Percentiles rank a stretch among this genome's conserved stretches.
phyloP scores from a whole-genome alignment of 2,888 invertebrate genomes.

The Busseola fusca region DNA sequence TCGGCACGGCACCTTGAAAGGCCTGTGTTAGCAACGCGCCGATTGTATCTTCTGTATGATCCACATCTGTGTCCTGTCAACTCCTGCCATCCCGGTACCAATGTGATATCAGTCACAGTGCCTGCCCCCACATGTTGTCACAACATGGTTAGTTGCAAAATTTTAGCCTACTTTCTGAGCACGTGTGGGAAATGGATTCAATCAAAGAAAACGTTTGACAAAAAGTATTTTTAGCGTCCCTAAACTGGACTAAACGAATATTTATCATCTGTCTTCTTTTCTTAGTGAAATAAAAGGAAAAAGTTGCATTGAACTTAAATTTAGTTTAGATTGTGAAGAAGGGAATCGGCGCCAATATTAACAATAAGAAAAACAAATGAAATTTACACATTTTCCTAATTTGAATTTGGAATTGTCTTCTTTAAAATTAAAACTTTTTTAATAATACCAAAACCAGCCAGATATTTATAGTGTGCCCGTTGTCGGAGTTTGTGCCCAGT shows the following conservation, averaged over 20 bases:
- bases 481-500: background rate
- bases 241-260: too few species aligned
- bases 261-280: too few species aligned
- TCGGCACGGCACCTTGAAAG: constrained; percentile 54
- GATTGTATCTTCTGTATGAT: constrained; percentile 51
- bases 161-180: background rate
- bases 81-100: constrained; percentile 42
- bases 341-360: background rate
- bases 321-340: too few species aligned
- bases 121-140: background rate
- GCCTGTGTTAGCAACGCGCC: constrained; percentile 52
- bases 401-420: too few species aligned
- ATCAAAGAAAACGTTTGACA: background rate
- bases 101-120: constrained; percentile 28
- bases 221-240: background rate
- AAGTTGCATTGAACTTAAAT: too few species aligned
- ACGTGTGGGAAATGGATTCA: background rate
- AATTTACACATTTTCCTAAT: too few species aligned
- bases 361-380: too few species aligned
- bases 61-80: constrained; percentile 40
- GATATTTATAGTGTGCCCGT: background rate
- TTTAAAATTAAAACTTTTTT: too few species aligned
- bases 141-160: background rate
- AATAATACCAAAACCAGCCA: too few species aligned
- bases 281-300: too few species aligned